Conservation (phyloP, 1,140 invertebrate genomes). For the Trinorchestia longiramus region DNA sequence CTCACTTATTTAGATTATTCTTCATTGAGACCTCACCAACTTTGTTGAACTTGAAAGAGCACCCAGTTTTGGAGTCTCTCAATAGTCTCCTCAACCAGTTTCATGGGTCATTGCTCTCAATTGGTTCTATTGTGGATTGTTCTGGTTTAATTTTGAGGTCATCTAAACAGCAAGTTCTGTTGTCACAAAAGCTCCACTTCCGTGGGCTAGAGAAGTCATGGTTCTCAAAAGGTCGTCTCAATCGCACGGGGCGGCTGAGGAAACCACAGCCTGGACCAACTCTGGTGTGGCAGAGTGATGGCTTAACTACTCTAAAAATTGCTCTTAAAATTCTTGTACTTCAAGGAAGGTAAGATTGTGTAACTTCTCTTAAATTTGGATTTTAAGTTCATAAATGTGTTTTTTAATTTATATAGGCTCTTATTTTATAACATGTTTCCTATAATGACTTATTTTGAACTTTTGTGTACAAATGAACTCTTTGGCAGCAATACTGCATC, state of each 20-base stretch:
- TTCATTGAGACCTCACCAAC: conserved; percentile 16
- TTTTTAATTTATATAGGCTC: too few species aligned
- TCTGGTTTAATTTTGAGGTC: not conserved
- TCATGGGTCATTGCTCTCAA: not conserved
- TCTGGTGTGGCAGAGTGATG: conserved; percentile 61
- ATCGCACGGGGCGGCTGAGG: conserved; percentile 45
- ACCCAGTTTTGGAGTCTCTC: not conserved
- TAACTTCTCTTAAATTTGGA: too few species aligned
- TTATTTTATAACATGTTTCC: too few species aligned
- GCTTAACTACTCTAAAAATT: conserved; percentile 49
- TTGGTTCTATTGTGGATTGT: conserved; percentile 19
- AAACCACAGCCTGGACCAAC: conserved; percentile 60
- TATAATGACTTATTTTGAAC: too few species aligned
- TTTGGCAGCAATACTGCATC: too few species aligned
- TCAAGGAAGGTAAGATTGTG: conserved; percentile 60
- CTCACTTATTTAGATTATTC: not conserved
- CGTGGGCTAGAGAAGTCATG: conserved; percentile 5
- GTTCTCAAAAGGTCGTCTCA: conserved; percentile 6
- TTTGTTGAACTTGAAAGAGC: not conserved
- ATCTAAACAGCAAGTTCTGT: not conserved
- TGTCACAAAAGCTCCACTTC: not conserved
- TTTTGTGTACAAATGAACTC: too few species aligned
- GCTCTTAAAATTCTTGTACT: conserved; percentile 61
- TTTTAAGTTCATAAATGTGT: too few species aligned
- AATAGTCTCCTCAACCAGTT: not conserved